Evolutionary conservation across 1,140 invertebrate genomes (phyloP).

Genomic region (Kradibia gibbosae): DNA sequence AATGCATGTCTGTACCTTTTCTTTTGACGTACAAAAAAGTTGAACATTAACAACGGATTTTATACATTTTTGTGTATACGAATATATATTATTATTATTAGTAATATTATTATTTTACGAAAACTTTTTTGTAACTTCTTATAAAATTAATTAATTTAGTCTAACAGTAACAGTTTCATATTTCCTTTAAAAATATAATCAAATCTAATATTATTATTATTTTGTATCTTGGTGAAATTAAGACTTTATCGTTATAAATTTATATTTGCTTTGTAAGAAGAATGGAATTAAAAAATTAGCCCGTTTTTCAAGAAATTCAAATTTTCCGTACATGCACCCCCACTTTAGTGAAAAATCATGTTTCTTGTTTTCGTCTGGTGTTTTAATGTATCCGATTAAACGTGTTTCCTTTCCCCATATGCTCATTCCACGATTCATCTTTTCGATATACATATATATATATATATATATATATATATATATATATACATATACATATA

Average conservation of each 20-base stretch:
- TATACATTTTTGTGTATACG: conserved; percentile 26
- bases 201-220: conserved; percentile 46
- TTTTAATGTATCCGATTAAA: not conserved
- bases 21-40: conserved; percentile 36
- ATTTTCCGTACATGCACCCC: conserved; percentile 34
- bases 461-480: not conserved
- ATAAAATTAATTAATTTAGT: conserved; percentile 48
- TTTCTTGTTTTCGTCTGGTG: conserved; percentile 3
- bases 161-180: conserved; percentile 41
- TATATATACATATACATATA: not conserved
- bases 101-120: conserved; percentile 5
- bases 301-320: conserved; percentile 25
- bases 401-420: not conserved
- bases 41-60: conserved; percentile 39
- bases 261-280: not conserved
- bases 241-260: conserved; percentile 13
- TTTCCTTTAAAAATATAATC: conserved; percentile 43
- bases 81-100: conserved; percentile 34
- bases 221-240: conserved; percentile 23
- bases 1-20: not conserved
- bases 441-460: not conserved
- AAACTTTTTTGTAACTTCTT: conserved; percentile 26
- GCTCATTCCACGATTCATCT: not conserved
- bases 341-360: not conserved
- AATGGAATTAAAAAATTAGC: conserved; percentile 17